These are phyloP conservation scores for Myotis planiceps DNA, from an alignment of 2,797 vertebrate genomes.

Conservation along the genomic window DNA sequence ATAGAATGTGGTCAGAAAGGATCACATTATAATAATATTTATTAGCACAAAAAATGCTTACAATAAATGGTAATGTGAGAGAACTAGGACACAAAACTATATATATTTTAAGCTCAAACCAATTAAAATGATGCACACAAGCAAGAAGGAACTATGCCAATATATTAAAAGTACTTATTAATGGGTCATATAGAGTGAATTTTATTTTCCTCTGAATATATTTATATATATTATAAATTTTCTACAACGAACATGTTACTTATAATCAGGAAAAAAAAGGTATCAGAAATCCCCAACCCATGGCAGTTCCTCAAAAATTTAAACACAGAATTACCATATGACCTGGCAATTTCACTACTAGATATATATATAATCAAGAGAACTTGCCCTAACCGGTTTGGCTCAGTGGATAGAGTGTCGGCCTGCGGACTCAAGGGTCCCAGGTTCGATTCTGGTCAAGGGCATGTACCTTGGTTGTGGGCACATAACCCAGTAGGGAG, in stretches of 20 bases:
- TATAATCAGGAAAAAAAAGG: background rate
- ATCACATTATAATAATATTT: background rate
- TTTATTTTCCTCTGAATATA: background rate
- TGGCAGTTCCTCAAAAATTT: slow-evolving; percentile 50
- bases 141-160: background rate
- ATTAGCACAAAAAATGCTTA: background rate
- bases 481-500: no score
- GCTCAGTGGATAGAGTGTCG: no score
- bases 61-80: background rate
- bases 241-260: background rate
- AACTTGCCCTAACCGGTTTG: no score
- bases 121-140: background rate
- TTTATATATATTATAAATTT: background rate
- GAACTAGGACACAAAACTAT: background rate
- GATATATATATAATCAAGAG: background rate
- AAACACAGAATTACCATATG: background rate
- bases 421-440: no score
- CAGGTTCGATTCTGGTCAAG: no score
- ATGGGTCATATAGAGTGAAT: background rate
- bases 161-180: slow-evolving; percentile 30
- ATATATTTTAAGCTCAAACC: background rate
- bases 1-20: background rate
- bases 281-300: slow-evolving; percentile 35
- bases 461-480: no score
- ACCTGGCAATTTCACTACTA: background rate